Conservation (phyloP, 1,140 invertebrate genomes). For the Pseudomyrmex concolor region DNA sequence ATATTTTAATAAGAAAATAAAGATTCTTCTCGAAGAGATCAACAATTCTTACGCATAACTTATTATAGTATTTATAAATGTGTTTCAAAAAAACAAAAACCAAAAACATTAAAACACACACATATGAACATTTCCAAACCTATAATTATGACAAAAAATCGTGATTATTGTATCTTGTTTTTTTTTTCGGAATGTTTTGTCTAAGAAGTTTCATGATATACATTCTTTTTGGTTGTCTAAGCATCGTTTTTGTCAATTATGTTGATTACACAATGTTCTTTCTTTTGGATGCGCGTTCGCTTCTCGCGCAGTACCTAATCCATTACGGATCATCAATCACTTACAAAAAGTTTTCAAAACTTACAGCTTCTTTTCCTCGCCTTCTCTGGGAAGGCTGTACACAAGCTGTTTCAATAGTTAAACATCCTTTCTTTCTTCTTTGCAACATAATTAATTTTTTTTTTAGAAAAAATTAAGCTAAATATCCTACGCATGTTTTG, state of each 20-base stretch:
- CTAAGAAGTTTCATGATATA: too few relatives aligned
- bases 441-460: conserved; percentile 8
- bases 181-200: too few relatives aligned
- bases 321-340: conserved; percentile 42
- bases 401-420: not conserved
- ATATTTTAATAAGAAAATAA: too few relatives aligned
- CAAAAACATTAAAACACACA: too few relatives aligned
- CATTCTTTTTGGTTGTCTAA: not conserved
- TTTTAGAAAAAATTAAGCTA: not conserved
- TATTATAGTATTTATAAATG: too few relatives aligned
- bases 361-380: conserved; percentile 16
- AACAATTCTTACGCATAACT: not conserved
- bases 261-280: conserved; percentile 65
- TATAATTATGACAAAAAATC: too few relatives aligned
- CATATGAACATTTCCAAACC: too few relatives aligned
- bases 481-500: not conserved
- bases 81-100: too few relatives aligned
- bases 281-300: conserved; percentile 45
- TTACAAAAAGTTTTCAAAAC: conserved; percentile 39
- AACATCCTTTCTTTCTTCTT: conserved; percentile 6
- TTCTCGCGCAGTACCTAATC: conserved; percentile 31
- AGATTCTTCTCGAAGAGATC: not conserved
- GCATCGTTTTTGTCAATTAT: conserved; percentile 64
- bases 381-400: too few relatives aligned
- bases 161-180: too few relatives aligned